Conservation (phyloP, 1,140 invertebrate genomes). For the Zaprionus taronus region DNA sequence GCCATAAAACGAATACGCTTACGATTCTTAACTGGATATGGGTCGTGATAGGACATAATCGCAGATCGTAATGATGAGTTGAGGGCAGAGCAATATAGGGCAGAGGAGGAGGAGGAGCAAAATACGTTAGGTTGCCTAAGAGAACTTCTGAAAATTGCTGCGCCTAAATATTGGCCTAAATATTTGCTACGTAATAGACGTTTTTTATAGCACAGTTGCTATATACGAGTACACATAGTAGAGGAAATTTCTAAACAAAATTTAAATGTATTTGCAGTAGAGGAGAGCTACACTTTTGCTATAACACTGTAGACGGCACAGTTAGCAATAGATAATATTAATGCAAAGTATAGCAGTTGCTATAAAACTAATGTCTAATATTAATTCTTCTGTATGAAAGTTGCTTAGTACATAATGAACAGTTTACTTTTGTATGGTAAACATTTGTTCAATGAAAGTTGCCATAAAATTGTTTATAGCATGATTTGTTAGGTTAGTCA, state of each 20-base stretch:
- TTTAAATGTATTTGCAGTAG: not conserved
- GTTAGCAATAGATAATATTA: no score
- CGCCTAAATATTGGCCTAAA: not conserved
- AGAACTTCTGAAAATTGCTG: not conserved
- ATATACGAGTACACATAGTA: not conserved
- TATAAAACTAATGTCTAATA: not conserved
- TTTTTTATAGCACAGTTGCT: not conserved
- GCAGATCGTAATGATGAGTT: not conserved
- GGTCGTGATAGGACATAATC: conserved; percentile 5
- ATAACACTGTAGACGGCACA: not conserved
- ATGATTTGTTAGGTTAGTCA: not conserved
- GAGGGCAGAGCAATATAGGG: not conserved
- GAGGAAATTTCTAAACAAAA: not conserved
- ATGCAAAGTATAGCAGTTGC: not conserved
- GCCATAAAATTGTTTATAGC: not conserved
- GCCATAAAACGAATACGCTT: not conserved
- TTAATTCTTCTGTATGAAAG: no score
- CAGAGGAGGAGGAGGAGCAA: not conserved
- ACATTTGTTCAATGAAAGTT: not conserved
- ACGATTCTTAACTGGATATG: not conserved
- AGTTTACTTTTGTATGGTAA: no score
- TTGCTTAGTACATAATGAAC: no score
- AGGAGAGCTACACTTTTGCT: not conserved
- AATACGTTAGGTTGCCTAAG: not conserved
- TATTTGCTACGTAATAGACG: no score